These are phyloP conservation scores for Patella ulyssiponensis DNA, from an alignment of 2,888 invertebrate genomes.

Conservation along the genomic window DNA sequence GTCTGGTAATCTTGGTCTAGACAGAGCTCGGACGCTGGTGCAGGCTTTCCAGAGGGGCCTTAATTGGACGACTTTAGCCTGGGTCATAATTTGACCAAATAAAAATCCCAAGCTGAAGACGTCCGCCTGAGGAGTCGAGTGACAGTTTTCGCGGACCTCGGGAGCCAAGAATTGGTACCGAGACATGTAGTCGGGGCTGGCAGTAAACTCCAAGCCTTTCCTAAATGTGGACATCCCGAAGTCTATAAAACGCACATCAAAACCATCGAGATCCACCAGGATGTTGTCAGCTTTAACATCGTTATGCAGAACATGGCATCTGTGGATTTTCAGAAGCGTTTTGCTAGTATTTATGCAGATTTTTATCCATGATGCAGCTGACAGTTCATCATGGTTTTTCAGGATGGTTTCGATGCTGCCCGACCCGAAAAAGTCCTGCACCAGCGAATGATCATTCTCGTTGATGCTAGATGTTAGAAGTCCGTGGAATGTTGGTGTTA, in stretches of 20 bases:
- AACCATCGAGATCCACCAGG: background rate
- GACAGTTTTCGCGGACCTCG: slow-evolving; percentile 32
- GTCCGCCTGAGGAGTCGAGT: slow-evolving; percentile 32
- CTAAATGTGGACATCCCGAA: slow-evolving; percentile 41
- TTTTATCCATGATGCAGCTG: background rate
- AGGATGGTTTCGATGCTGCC: slow-evolving; percentile 13
- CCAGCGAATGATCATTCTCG: slow-evolving; percentile 34
- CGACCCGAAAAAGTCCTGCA: slow-evolving; percentile 39
- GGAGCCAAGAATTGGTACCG: slow-evolving; percentile 40
- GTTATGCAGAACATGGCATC: slow-evolving; percentile 36
- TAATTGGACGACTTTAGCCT: background rate
- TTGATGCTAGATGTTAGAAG: slow-evolving; percentile 21
- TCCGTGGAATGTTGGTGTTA: slow-evolving; percentile 38
- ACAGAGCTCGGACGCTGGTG: background rate
- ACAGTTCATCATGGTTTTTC: background rate
- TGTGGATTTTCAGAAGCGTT: slow-evolving; percentile 24
- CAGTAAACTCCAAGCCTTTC: slow-evolving; percentile 37
- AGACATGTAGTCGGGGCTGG: slow-evolving; percentile 34
- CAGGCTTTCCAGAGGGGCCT: background rate
- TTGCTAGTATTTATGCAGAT: background rate
- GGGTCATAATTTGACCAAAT: slow-evolving; percentile 17
- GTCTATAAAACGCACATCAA: slow-evolving; percentile 34
- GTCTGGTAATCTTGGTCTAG: background rate
- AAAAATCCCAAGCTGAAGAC: slow-evolving; percentile 39
- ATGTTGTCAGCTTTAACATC: slow-evolving; percentile 33